Evolutionary conservation across 2,888 invertebrate genomes (phyloP).

Genomic region (Zygothrica quintamaculata): DNA sequence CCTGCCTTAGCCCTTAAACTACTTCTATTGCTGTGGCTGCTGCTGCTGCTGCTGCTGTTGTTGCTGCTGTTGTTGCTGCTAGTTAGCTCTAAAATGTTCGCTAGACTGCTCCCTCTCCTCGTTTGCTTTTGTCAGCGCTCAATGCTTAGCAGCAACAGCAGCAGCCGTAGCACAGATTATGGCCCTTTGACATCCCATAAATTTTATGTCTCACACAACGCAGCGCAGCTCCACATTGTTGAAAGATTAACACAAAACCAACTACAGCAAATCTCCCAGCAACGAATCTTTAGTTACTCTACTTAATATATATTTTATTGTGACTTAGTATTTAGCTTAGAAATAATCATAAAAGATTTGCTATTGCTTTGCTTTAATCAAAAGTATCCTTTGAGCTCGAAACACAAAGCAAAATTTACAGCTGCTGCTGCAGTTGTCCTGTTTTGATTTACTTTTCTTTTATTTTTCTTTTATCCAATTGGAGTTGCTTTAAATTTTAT

Average conservation of each 20-base stretch:
- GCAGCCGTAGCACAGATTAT: slow-evolving; percentile 64
- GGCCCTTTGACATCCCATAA: slow-evolving; percentile 81
- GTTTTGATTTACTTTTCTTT: no score
- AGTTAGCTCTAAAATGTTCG: neutral
- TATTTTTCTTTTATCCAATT: no score
- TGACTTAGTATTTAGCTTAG: neutral
- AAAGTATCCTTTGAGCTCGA: no score
- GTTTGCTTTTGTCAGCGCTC: slow-evolving; percentile 13
- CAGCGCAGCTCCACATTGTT: slow-evolving; percentile 56
- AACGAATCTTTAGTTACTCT: slow-evolving; percentile 34
- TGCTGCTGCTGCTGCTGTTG: no score
- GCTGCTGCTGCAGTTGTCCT: no score
- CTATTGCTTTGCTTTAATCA: no score
- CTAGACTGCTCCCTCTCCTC: slow-evolving; percentile 27
- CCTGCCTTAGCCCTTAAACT: slow-evolving; percentile 1
- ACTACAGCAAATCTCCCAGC: slow-evolving; percentile 22
- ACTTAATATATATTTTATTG: neutral
- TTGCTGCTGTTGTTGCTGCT: no score
- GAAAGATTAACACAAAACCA: slow-evolving; percentile 47
- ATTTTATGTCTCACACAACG: slow-evolving; percentile 65
- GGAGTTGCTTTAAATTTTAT: no score
- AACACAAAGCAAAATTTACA: no score
- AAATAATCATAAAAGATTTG: no score
- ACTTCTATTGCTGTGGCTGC: no score
- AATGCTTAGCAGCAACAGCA: slow-evolving; percentile 23